Base-by-base conservation (phyloP, 2,113 vertebrate species). In the Hippocampus zosterae region DNA sequence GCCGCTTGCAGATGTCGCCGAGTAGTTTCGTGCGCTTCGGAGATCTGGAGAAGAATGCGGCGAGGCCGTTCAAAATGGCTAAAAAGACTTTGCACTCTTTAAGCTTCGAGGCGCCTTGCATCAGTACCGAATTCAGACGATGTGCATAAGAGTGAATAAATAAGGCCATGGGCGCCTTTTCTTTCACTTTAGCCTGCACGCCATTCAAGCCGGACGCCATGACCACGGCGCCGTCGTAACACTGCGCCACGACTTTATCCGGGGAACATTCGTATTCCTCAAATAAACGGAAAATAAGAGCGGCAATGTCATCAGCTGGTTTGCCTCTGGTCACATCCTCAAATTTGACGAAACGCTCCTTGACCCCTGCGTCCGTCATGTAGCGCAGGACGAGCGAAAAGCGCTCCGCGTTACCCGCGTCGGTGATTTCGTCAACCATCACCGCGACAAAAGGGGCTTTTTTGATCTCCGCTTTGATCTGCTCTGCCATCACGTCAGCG, bases 71-170 rank as follows among this genome's bases (percentile, higher is more conserved):
- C 10, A 76, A 40, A 5, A 57, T 12, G 46, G 40, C 63, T 7
- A 71, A 76, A 57, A 76, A 68, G 64, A 76, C 15, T 29, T 53
- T 70, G 19, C 56, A 76, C 56, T 68, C 69, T 67, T 27, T 56
- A 7, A 71, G 65, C 44, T 68, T 66, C 29, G 25, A 66, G 64
- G 42, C 25, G 13, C 41, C 64, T 9, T 66, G 44, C 25, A 16
- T 66, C 44, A 66, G 25, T 29, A 29, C 44, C 10, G 21, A 27
- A 50, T 46, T 65, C 3, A 65, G 63, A 1, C 41, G 11, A 16
- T 65, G n/a, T 46, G 63, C 63, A 65, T 65, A 25, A n/a, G n/a
- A 65, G 63, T 65, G 41, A 15, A 65, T 16, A 41, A 65, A 65
- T 42, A 65, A 46, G 21, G 63, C 63, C 21, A 46, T 7, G 13